These are phyloP conservation scores for Crotalus tigris DNA, from an alignment of 2,113 vertebrate species.

Conservation along the genomic window DNA sequence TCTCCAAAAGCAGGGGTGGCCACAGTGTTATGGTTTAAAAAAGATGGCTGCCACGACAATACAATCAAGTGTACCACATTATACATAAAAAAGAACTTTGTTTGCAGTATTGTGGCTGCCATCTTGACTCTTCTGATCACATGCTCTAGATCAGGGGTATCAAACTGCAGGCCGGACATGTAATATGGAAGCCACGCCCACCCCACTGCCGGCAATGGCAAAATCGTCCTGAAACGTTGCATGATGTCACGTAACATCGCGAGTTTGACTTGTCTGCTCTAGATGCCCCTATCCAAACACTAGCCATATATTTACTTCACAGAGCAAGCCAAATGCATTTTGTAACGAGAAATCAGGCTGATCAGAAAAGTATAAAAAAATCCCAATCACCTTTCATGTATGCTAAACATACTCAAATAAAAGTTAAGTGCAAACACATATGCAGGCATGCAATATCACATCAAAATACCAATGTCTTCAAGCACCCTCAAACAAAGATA, in stretches of 20 bases:
- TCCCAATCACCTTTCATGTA: not conserved
- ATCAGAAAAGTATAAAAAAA: not conserved
- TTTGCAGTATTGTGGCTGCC: not conserved
- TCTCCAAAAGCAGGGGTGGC: not conserved
- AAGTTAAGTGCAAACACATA: not conserved
- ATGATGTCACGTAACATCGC: no score
- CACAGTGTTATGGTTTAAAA: not conserved
- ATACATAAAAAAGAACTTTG: not conserved
- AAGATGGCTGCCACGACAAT: not conserved
- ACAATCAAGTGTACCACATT: not conserved
- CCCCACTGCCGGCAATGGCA: no score
- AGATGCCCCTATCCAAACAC: not conserved
- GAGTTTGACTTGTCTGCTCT: not conserved
- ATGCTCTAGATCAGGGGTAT: not conserved
- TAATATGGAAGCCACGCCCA: no score
- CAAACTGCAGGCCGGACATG: no score
- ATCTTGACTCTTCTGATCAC: not conserved
- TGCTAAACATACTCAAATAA: not conserved
- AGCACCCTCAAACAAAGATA: not conserved
- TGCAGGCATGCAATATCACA: not conserved
- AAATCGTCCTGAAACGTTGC: no score
- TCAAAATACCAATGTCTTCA: not conserved
- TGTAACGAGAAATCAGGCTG: not conserved
- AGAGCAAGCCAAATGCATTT: not conserved
- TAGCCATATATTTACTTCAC: not conserved